Percentiles rank a stretch among this genome's conserved stretches.
Evolutionary conservation across 2,113 vertebrate species (phyloP).

Genomic region (Cromileptes altivelis): DNA sequence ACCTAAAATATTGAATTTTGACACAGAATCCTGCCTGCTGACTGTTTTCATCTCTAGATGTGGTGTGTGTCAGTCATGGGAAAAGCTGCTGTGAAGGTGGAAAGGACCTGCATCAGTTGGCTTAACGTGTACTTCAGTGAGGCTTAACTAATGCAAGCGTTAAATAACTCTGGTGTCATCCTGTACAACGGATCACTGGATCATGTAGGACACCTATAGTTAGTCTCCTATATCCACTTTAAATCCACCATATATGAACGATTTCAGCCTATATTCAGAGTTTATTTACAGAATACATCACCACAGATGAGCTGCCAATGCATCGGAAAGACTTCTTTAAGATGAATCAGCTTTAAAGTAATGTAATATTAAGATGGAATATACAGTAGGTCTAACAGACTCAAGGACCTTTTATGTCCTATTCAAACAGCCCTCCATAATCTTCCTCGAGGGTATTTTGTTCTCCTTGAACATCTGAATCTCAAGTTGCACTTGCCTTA

Average conservation of each 20-base stretch:
- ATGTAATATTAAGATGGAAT: slow-evolving; percentile 30
- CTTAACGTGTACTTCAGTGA: slow-evolving; percentile 53
- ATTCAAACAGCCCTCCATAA: slow-evolving; percentile 50
- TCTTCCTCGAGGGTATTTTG: slow-evolving; percentile 57
- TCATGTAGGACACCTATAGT: slow-evolving; percentile 64
- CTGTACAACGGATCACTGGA: slow-evolving; percentile 43
- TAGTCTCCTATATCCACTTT: slow-evolving; percentile 47
- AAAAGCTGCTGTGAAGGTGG: slow-evolving; percentile 20
- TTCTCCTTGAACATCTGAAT: slow-evolving; percentile 71
- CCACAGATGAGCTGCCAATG: slow-evolving; percentile 37
- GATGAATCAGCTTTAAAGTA: slow-evolving; percentile 36
- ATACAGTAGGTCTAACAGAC: slow-evolving; percentile 38
- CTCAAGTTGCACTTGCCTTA: slow-evolving; percentile 74
- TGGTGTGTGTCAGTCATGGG: not conserved
- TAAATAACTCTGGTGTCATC: slow-evolving; percentile 62
- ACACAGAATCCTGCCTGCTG: not conserved
- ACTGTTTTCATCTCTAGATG: slow-evolving; percentile 17
- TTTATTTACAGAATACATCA: slow-evolving; percentile 35
- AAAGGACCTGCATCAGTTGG: slow-evolving; percentile 45
- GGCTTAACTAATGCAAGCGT: slow-evolving; percentile 61
- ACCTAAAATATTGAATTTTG: not conserved
- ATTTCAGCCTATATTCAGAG: slow-evolving; percentile 25
- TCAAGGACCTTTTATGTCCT: slow-evolving; percentile 58
- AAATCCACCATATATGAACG: slow-evolving; percentile 38
- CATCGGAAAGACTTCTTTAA: slow-evolving; percentile 27